Evolutionary conservation across 1,140 invertebrate genomes (phyloP).

Genomic region (Holcopasites calliopsidis): DNA sequence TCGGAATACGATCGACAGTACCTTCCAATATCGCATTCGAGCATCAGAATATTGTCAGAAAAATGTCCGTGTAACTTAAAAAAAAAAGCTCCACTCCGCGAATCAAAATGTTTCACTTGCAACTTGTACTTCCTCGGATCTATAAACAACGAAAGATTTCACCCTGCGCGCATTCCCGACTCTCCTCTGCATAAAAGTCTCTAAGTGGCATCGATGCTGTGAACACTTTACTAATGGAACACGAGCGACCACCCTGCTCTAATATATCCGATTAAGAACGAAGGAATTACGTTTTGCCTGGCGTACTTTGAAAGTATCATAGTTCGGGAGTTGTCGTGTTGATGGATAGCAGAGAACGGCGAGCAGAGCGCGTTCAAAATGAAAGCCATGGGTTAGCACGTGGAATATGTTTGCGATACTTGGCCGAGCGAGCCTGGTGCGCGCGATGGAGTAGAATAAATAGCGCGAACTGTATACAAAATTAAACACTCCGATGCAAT

Average conservation of each 20-base stretch:
- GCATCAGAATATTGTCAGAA: too few relatives aligned
- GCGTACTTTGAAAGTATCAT: neutral
- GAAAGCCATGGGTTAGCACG: neutral
- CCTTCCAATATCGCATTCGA: too few relatives aligned
- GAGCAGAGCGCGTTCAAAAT: neutral
- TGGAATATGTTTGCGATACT: constrained; percentile 1
- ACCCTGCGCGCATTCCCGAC: too few relatives aligned
- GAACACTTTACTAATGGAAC: too few relatives aligned
- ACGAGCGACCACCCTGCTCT: too few relatives aligned
- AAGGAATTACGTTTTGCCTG: neutral
- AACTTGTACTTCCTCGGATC: too few relatives aligned
- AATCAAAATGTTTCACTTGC: too few relatives aligned
- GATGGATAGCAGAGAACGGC: neutral
- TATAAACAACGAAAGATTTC: too few relatives aligned
- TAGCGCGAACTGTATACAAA: constrained; percentile 31
- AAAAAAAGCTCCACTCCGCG: too few relatives aligned
- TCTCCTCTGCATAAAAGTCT: too few relatives aligned
- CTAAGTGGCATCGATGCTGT: too few relatives aligned
- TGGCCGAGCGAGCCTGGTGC: neutral
- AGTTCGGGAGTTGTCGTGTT: neutral
- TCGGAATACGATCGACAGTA: neutral
- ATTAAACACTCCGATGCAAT: constrained; percentile 13
- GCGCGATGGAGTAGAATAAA: constrained; percentile 14
- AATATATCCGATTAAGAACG: neutral
- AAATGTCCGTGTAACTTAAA: too few relatives aligned